Percentiles rank a stretch among this genome's conserved stretches.
phyloP scores from a whole-genome alignment of 2,113 vertebrate species.

The Kryptolebias marmoratus region DNA sequence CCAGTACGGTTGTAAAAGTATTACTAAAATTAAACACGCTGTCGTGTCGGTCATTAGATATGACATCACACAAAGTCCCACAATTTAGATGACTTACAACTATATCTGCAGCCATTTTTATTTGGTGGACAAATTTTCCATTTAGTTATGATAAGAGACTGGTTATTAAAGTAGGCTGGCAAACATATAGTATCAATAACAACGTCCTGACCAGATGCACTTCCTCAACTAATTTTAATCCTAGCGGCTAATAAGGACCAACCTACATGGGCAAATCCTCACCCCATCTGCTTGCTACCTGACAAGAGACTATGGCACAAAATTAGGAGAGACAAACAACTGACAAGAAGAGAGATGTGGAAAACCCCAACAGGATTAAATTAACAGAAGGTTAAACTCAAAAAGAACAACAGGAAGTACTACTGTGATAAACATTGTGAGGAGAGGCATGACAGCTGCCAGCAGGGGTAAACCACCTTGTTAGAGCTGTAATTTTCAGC shows the following conservation, averaged over 20 bases:
- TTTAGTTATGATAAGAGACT: background rate
- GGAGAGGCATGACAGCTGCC: background rate
- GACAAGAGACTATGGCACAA: constrained; percentile 5
- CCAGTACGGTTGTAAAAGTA: background rate
- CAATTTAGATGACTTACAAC: background rate
- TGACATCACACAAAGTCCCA: background rate
- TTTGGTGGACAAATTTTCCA: background rate
- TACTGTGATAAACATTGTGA: background rate
- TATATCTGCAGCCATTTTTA: no score
- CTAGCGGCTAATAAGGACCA: constrained; percentile 7
- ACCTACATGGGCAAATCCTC: constrained; percentile 11
- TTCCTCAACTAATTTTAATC: constrained; percentile 17
- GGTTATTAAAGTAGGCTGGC: background rate
- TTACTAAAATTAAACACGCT: background rate
- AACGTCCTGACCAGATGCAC: background rate
- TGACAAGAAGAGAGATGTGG: background rate
- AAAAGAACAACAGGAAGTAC: background rate
- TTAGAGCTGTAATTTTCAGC: background rate
- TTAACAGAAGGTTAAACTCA: background rate
- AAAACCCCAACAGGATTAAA: constrained; percentile 10
- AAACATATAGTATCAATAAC: background rate
- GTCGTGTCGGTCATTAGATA: background rate
- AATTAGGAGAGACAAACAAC: constrained; percentile 25
- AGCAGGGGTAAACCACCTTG: background rate
- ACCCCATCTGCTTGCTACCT: background rate